Percentiles rank a stretch among this genome's conserved stretches.
phyloP scores from a whole-genome alignment of 2,888 invertebrate genomes.

The Micropterix aruncella region DNA sequence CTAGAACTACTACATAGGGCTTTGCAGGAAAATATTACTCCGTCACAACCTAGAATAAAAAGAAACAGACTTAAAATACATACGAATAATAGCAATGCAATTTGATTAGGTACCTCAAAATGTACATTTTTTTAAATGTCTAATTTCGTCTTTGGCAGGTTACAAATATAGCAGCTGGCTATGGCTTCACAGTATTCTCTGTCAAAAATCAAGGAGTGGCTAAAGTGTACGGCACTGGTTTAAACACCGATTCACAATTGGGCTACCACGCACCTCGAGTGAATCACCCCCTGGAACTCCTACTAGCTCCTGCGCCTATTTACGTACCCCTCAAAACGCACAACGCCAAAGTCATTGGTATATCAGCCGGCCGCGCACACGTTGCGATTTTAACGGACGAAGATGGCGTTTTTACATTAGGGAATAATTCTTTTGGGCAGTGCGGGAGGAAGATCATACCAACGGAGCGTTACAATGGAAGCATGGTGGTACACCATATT shows the following conservation, averaged over 20 bases:
- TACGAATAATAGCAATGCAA: too few relatives aligned
- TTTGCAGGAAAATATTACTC: too few relatives aligned
- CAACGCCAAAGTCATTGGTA: slow-evolving; percentile 35
- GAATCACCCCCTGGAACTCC: slow-evolving; percentile 48
- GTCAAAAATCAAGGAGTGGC: slow-evolving; percentile 48
- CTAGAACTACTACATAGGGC: too few relatives aligned
- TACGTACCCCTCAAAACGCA: slow-evolving; percentile 48
- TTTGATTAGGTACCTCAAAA: too few relatives aligned
- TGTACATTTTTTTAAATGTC: slow-evolving; percentile 6
- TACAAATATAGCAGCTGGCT: slow-evolving; percentile 65
- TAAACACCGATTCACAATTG: slow-evolving; percentile 87
- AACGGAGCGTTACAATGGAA: slow-evolving; percentile 59
- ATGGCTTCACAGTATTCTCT: slow-evolving; percentile 76
- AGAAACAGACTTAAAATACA: too few relatives aligned
- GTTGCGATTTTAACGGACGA: slow-evolving; percentile 61
- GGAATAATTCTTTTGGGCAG: slow-evolving; percentile 90
- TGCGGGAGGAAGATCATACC: slow-evolving; percentile 72
- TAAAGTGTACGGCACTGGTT: slow-evolving; percentile 74
- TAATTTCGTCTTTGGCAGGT: slow-evolving; percentile 27
- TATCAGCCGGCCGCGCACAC: slow-evolving; percentile 83
- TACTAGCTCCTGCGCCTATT: slow-evolving; percentile 60
- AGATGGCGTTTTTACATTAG: slow-evolving; percentile 71
- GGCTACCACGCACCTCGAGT: slow-evolving; percentile 53
- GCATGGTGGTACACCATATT: slow-evolving; percentile 52
- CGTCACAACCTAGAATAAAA: too few relatives aligned